Base-by-base conservation (phyloP, 2,888 invertebrate genomes). In the Petrolisthes manimaculis region DNA sequence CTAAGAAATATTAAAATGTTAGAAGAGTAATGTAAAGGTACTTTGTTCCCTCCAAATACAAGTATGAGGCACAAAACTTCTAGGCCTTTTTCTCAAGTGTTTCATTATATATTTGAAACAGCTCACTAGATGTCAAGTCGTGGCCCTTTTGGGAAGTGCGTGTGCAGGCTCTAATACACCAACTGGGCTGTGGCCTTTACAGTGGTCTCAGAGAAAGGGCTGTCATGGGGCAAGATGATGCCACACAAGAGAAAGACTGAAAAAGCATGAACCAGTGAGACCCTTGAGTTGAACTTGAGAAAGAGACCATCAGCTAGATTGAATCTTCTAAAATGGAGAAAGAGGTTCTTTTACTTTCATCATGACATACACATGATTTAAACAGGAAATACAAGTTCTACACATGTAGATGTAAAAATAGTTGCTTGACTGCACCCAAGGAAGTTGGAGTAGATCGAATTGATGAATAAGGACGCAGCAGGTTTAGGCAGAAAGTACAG, bases 31-130 rank as follows among this genome's bases (percentile, higher is more conserved):
- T 87, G 89, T 89, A 87, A 89, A 89, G 87, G 87, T 89, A 89
- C 89, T 87, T 89, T 89, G 89, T 85, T 89, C 89, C 89, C 89
- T 89, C 87, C 89, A 89, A 89, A 86, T 89, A 89, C 83, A 89
- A 89, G 86, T 89, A 86, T 87, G 89, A 89, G 89, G 89, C 89
- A 89, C 89, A 89, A 87, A 87, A 89, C 86, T 87, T 87, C 77
- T 84, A 89, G 89, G 87, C 89, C 87, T 89, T 87, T 89, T 89
- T 89, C 89, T 89, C 89, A 89, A 89, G 89, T 89, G 89, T 89
- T 89, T 89, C 89, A 81, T 71, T 82, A 80, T 87, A 84, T 74
- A 88, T 71, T 56, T 88, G 84, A 88, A 88, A 86, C 86, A 75
- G 88, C 88, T 88, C 84, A 86, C 81, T 53, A 67, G 84, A 87